phyloP scores from a whole-genome alignment of 2,113 vertebrate genomes.

The Mobula hypostoma region DNA sequence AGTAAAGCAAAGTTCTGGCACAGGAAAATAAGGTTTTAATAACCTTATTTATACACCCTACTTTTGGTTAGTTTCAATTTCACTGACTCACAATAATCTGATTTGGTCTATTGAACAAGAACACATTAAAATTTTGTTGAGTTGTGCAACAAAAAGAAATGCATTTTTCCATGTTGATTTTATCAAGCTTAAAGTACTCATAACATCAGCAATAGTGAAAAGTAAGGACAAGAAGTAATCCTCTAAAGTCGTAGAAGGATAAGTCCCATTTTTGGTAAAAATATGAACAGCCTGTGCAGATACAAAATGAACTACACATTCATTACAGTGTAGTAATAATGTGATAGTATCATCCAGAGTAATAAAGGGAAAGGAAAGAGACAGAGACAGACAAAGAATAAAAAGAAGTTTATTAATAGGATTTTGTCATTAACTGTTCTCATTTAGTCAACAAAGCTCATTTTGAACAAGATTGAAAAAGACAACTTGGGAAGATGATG shows the following conservation, averaged over 20 bases:
- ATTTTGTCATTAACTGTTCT: neutral
- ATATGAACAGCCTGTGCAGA: neutral
- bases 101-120: neutral
- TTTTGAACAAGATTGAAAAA: neutral
- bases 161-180: neutral
- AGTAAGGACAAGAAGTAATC: neutral
- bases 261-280: neutral
- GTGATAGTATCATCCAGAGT: neutral
- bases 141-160: too few relatives aligned
- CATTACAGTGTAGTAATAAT: neutral
- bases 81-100: neutral
- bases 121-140: neutral
- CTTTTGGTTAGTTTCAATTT: neutral
- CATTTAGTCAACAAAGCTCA: neutral
- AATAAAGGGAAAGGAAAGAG: neutral
- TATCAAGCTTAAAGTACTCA: neutral
- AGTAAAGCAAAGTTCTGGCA: neutral
- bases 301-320: neutral
- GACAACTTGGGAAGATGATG: neutral
- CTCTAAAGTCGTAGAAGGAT: neutral
- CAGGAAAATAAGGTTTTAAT: neutral
- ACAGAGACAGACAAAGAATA: too few relatives aligned
- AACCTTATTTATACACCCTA: neutral
- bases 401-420: neutral
- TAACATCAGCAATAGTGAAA: neutral